phyloP scores from a whole-genome alignment of 2,113 vertebrate species.

The Mobula birostris region DNA sequence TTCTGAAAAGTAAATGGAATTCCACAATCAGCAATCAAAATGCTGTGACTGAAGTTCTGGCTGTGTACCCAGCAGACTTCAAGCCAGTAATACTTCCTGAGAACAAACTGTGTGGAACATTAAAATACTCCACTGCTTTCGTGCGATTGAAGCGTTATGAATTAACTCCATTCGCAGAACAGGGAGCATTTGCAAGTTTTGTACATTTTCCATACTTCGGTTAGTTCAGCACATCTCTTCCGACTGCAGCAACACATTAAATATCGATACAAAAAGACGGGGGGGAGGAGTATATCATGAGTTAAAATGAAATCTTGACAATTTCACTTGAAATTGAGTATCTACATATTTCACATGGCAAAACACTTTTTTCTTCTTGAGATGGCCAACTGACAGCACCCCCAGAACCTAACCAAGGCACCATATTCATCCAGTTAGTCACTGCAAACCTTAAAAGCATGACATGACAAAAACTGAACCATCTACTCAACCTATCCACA shows the following conservation, averaged over 20 bases:
- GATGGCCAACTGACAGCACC: too few relatives aligned
- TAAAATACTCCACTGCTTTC: neutral
- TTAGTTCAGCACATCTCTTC: neutral
- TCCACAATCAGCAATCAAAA: neutral
- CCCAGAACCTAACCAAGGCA: neutral
- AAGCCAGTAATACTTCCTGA: neutral
- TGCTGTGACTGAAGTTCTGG: neutral
- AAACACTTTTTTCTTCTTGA: neutral
- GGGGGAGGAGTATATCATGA: neutral
- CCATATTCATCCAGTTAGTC: neutral
- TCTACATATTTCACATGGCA: neutral
- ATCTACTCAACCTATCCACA: neutral
- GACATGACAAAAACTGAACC: neutral
- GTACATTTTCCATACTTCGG: neutral
- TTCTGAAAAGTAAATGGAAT: constrained; percentile 10
- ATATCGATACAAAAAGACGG: neutral
- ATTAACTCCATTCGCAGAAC: neutral
- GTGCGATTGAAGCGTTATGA: neutral
- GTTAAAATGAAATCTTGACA: neutral
- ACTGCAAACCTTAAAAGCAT: neutral
- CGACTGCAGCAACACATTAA: neutral
- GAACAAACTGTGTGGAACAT: neutral
- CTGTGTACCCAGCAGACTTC: neutral
- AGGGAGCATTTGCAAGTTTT: neutral
- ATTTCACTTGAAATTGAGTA: neutral